Percentiles rank a stretch among this genome's conserved stretches.
phyloP scores from a whole-genome alignment of 2,888 invertebrate species.

The Chydorus sphaericus region DNA sequence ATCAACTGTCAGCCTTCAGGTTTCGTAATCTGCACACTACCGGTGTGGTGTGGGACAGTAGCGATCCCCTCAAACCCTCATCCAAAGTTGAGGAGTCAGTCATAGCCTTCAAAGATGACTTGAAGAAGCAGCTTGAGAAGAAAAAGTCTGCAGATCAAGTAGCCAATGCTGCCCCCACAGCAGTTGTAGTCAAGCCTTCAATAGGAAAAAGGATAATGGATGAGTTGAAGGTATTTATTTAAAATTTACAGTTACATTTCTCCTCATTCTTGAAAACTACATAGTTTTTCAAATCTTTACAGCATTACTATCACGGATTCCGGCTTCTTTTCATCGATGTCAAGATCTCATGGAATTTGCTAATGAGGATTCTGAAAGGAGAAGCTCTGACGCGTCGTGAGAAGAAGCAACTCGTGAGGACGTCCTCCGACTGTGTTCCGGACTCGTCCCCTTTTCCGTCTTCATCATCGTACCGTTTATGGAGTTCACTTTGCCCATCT shows the following conservation, averaged over 20 bases:
- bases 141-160: slow-evolving; percentile 24
- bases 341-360: slow-evolving; percentile 60
- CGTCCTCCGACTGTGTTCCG: slow-evolving; percentile 91
- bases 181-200: slow-evolving; percentile 42
- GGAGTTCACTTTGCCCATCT: slow-evolving; percentile 84
- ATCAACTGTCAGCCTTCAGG: no score
- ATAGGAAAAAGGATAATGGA: slow-evolving; percentile 56
- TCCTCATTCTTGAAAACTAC: no score
- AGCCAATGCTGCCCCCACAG: slow-evolving; percentile 21
- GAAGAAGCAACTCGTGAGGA: slow-evolving; percentile 70
- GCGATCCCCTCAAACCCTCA: slow-evolving; percentile 40
- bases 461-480: slow-evolving; percentile 94
- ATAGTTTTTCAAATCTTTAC: no score
- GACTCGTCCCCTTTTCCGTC: slow-evolving; percentile 92
- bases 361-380: slow-evolving; percentile 69
- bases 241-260: no score
- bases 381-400: slow-evolving; percentile 67
- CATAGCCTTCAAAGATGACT: slow-evolving; percentile 59
- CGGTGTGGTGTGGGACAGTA: background rate
- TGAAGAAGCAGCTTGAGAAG: slow-evolving; percentile 15
- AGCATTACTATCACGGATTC: slow-evolving; percentile 97
- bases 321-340: slow-evolving; percentile 80
- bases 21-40: background rate
- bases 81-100: slow-evolving; percentile 88
- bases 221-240: no score